Evolutionary conservation across 2,113 vertebrate species (phyloP).

Genomic region (Orycteropus afer): DNA sequence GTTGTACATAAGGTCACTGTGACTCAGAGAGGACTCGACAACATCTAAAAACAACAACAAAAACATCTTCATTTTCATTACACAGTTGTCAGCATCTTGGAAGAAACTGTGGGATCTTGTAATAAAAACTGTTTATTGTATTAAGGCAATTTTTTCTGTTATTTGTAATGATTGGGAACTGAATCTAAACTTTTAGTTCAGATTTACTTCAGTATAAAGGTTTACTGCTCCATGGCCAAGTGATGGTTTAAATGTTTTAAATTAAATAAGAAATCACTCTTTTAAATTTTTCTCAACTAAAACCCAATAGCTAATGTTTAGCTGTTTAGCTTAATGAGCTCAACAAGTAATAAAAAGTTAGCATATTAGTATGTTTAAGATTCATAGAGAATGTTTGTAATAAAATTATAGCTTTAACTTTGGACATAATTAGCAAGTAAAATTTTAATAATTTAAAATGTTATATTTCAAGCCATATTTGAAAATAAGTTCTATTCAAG

Average conservation of each 20-base stretch:
- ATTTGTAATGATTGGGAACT: neutral
- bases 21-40: no score
- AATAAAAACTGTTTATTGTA: neutral
- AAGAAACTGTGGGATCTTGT: neutral
- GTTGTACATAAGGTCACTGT: no score
- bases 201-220: neutral
- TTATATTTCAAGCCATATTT: neutral
- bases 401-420: constrained; percentile 7
- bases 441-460: constrained; percentile 27
- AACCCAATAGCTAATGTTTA: neutral
- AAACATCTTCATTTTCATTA: constrained; percentile 12
- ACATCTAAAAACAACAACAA: no score
- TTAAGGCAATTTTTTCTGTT: neutral
- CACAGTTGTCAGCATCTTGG: neutral
- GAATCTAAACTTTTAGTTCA: neutral
- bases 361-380: neutral
- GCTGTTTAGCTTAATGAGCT: constrained; percentile 5
- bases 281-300: neutral
- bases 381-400: neutral
- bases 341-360: neutral
- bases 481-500: constrained; percentile 23
- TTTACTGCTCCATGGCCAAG: neutral
- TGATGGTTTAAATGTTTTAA: neutral
- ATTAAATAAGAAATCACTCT: neutral
- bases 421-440: neutral